A percentile compares a stretch with the other conserved stretches of the same genome.
These are phyloP conservation scores for Oscheius sp. DNA, from an alignment of 2,888 invertebrate species.

Conservation along the genomic window DNA sequence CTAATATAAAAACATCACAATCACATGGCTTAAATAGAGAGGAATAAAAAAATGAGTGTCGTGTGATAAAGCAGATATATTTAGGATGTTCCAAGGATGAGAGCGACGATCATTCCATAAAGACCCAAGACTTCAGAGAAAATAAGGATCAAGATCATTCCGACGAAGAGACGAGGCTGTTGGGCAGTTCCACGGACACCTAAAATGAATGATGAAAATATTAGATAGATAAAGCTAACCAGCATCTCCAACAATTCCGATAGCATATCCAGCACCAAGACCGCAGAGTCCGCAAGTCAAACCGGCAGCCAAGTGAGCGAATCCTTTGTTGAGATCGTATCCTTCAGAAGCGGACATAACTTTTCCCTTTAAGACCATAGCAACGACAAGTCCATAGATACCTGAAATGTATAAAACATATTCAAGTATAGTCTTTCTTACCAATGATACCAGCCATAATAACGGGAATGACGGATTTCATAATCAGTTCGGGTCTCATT, in stretches of 20 bases:
- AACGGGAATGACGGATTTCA: slow-evolving; percentile 99
- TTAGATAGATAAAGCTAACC: neutral
- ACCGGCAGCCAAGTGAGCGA: slow-evolving; percentile 95
- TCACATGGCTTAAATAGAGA: slow-evolving; percentile 23
- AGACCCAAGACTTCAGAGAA: slow-evolving; percentile 98
- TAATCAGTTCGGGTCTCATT: slow-evolving; percentile 99
- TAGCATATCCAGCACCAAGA: slow-evolving; percentile 97
- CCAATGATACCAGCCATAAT: slow-evolving; percentile 73
- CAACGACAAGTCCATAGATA: slow-evolving; percentile 98
- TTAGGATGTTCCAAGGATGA: slow-evolving; percentile 89
- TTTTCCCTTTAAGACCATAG: slow-evolving; percentile 84
- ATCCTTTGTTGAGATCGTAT: slow-evolving; percentile 76
- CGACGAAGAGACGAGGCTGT: slow-evolving; percentile 98
- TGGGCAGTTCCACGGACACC: slow-evolving; percentile 94
- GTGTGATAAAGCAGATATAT: neutral
- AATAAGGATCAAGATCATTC: slow-evolving; percentile 91
- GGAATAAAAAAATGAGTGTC: neutral
- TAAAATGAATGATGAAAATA: neutral
- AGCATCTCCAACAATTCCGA: slow-evolving; percentile 86
- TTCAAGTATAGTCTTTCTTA: slow-evolving; percentile 13
- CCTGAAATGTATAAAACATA: slow-evolving; percentile 71
- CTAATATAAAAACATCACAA: slow-evolving; percentile 13
- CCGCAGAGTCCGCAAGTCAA: slow-evolving; percentile 96
- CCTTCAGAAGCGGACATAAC: slow-evolving; percentile 56
- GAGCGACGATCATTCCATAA: slow-evolving; percentile 99